These are phyloP conservation scores for Catharus fuscescens DNA, from an alignment of 2,113 vertebrate species.

Conservation along the genomic window DNA sequence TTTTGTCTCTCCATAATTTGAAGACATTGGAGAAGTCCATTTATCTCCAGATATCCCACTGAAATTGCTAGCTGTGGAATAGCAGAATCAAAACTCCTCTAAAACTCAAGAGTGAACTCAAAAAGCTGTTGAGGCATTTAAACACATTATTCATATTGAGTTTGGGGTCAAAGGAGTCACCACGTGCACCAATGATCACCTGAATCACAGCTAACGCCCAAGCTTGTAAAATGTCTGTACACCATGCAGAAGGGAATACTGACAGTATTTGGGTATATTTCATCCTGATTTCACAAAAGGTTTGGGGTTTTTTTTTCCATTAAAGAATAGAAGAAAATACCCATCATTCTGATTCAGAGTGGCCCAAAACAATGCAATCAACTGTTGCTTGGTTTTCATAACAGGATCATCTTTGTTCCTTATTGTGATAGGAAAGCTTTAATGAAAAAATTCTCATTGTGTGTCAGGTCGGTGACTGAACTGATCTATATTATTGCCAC, in stretches of 20 bases:
- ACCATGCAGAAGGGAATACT: rapidly evolving
- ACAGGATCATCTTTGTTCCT: neutral
- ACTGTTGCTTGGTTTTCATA: neutral
- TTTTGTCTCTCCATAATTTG: neutral
- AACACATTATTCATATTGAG: neutral
- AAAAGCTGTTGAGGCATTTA: neutral
- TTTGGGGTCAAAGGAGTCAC: neutral
- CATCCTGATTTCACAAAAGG: neutral
- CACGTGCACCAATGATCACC: neutral
- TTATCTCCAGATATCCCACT: neutral
- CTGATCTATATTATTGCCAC: neutral
- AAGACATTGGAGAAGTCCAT: rapidly evolving
- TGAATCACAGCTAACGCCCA: neutral
- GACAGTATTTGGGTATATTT: neutral
- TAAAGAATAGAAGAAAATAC: neutral
- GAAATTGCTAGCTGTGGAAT: rapidly evolving
- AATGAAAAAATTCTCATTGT: neutral
- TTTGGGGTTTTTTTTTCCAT: neutral
- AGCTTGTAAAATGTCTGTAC: neutral
- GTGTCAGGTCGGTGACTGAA: neutral
- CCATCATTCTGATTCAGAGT: neutral
- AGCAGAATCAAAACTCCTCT: neutral
- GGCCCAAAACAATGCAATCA: neutral
- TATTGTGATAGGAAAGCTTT: neutral
- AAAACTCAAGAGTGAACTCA: neutral